These are phyloP conservation scores for Urosaurus nigricauda DNA, from an alignment of 2,797 vertebrate species.

Conservation along the genomic window DNA sequence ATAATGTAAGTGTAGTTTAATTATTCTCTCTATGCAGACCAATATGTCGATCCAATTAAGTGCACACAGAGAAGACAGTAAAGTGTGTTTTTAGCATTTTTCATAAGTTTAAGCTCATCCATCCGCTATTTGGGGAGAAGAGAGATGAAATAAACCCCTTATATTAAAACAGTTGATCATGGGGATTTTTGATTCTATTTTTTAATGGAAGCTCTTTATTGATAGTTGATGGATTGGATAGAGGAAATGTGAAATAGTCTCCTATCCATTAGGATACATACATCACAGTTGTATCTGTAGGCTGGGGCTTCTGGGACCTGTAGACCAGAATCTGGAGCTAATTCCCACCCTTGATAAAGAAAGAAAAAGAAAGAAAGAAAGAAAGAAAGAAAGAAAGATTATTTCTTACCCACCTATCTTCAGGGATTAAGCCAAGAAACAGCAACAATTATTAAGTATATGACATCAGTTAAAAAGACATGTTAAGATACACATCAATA, in stretches of 20 bases:
- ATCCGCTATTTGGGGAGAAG: background rate
- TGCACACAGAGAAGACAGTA: background rate
- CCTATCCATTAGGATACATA: background rate
- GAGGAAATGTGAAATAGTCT: background rate
- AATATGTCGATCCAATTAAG: background rate
- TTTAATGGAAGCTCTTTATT: background rate
- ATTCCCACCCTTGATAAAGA: background rate
- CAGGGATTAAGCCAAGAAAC: too few species aligned
- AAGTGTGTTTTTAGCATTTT: background rate
- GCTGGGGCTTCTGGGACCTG: too few species aligned
- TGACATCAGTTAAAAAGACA: too few species aligned
- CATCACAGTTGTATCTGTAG: too few species aligned
- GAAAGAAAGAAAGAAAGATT: too few species aligned
- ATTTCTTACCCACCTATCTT: too few species aligned
- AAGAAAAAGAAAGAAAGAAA: too few species aligned
- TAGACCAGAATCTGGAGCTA: background rate
- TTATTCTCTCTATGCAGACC: background rate
- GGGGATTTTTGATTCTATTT: background rate
- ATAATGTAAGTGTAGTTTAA: background rate
- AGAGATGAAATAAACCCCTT: background rate
- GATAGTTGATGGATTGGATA: background rate
- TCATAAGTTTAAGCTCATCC: background rate
- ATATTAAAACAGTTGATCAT: background rate
- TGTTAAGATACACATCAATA: too few species aligned
- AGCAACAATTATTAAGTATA: too few species aligned